Evolutionary conservation across 1,140 invertebrate genomes (phyloP).

Genomic region (Zaprionus tsacasi): DNA sequence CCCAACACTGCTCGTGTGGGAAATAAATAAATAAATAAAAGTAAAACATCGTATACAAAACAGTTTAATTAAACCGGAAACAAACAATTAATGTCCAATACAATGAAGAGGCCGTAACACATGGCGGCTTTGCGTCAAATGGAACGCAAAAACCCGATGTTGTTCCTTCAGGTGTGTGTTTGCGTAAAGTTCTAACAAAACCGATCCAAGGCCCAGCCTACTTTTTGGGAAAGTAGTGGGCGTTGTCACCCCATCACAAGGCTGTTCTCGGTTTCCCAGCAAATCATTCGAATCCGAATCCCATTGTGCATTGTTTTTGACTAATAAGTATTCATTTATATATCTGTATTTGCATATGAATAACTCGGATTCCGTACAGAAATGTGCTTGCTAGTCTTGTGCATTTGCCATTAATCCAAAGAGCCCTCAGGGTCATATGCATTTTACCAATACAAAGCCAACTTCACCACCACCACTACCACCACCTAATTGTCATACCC

Average conservation of each 20-base stretch:
- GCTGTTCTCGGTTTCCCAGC: slow-evolving; percentile 20
- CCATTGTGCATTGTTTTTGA: slow-evolving; percentile 32
- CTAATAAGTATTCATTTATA: slow-evolving; percentile 12
- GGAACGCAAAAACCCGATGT: slow-evolving; percentile 52
- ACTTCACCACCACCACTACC: slow-evolving; percentile 28
- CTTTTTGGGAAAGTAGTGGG: slow-evolving; percentile 58
- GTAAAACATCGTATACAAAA: slow-evolving; percentile 40
- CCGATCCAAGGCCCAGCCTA: slow-evolving; percentile 43
- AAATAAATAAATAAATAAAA: slow-evolving; percentile 51
- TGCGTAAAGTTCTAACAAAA: slow-evolving; percentile 45
- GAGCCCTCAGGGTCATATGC: slow-evolving; percentile 73
- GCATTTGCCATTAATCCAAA: slow-evolving; percentile 75
- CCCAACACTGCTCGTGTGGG: slow-evolving; percentile 42
- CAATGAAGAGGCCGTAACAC: slow-evolving; percentile 53
- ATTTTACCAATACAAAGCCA: slow-evolving; percentile 60
- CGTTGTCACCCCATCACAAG: slow-evolving; percentile 58
- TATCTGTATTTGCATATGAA: slow-evolving; percentile 24
- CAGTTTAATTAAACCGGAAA: slow-evolving; percentile 31
- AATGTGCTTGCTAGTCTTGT: slow-evolving; percentile 66
- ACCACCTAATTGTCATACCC: slow-evolving; percentile 39
- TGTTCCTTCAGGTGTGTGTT: slow-evolving; percentile 74
- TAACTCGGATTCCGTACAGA: slow-evolving; percentile 47
- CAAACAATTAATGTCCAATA: slow-evolving; percentile 31
- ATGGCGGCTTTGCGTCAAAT: slow-evolving; percentile 39
- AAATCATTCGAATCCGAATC: slow-evolving; percentile 22